Evolutionary conservation across 2,888 invertebrate genomes (phyloP).

Genomic region (Pammene aurita): DNA sequence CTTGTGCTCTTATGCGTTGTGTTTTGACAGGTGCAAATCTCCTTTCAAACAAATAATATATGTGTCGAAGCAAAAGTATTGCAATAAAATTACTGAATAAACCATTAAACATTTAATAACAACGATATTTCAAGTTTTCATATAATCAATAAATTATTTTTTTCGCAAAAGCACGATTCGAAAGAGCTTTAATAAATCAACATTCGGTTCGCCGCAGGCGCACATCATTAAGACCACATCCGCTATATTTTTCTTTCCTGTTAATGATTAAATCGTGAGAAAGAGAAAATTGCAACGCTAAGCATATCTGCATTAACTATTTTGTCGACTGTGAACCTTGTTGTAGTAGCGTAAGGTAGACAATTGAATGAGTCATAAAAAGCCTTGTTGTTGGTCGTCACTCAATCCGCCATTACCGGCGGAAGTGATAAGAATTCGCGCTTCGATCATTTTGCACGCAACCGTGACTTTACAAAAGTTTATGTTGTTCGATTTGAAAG

Average conservation of each 20-base stretch:
- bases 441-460: constrained; percentile 54
- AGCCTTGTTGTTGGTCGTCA: background rate
- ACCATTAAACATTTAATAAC: constrained; percentile 5
- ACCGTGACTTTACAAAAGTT: constrained; percentile 16
- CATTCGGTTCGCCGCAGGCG: constrained; percentile 30
- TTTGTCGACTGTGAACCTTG: background rate
- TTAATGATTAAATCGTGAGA: background rate
- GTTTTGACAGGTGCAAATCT: constrained; percentile 18
- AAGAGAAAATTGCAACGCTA: constrained; percentile 9
- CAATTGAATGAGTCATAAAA: background rate
- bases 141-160: constrained; percentile 10
- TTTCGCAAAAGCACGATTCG: constrained; percentile 12
- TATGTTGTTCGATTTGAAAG: background rate
- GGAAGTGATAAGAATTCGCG: constrained; percentile 73
- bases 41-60: background rate
- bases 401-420: constrained; percentile 71
- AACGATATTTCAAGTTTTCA: constrained; percentile 8
- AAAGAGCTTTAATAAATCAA: constrained; percentile 28
- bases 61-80: constrained; percentile 4
- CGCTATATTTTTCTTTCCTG: constrained; percentile 7
- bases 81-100: constrained; percentile 7
- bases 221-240: constrained; percentile 15
- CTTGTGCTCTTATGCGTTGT: constrained; percentile 4
- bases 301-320: background rate
- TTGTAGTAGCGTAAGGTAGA: constrained; percentile 1